phyloP scores from a whole-genome alignment of 53 echinoderm and acorn worm genomes.

The Stichopus horrens region DNA sequence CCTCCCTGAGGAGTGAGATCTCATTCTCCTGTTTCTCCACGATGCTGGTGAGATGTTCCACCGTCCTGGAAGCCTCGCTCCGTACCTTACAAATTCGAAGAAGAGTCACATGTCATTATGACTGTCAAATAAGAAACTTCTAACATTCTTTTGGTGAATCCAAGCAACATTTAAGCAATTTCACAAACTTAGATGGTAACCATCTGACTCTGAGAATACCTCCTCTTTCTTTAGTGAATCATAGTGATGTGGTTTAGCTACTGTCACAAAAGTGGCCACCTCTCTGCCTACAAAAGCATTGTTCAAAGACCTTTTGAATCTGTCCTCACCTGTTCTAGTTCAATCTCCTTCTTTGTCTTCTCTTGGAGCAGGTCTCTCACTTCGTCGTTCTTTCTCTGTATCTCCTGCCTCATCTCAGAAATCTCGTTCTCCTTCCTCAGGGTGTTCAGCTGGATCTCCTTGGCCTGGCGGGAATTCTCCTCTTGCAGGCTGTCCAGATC shows the following conservation, averaged over 20 bases:
- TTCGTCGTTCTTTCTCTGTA: constrained; percentile 62
- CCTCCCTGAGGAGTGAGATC: constrained; percentile 66
- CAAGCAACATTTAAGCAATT: too few relatives aligned
- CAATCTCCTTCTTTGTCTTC: constrained; percentile 81
- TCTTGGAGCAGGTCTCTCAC: constrained; percentile 66
- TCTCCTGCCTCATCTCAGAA: constrained; percentile 65
- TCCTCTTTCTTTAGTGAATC: too few relatives aligned
- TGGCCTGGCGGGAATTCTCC: constrained; percentile 65
- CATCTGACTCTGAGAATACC: too few relatives aligned
- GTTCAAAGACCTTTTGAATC: too few relatives aligned
- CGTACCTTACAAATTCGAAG: constrained; percentile 22
- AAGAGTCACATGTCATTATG: too few relatives aligned
- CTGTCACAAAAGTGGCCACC: too few relatives aligned
- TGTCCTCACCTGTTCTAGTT: constrained; percentile 67
- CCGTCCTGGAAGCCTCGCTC: constrained; percentile 60
- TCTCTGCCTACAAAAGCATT: too few relatives aligned
- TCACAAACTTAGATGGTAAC: too few relatives aligned
- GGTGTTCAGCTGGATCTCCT: constrained; percentile 68
- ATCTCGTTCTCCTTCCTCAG: constrained; percentile 81
- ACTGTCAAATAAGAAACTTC: too few relatives aligned
- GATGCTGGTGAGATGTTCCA: constrained; percentile 76
- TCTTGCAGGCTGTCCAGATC: constrained; percentile 78
- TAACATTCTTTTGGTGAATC: too few relatives aligned
- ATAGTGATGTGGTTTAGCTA: too few relatives aligned
- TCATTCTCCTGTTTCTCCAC: constrained; percentile 83